Percentiles rank a stretch among this genome's conserved stretches.
Conservation (phyloP, 2,113 vertebrate genomes). For the Anthoscopus minutus region DNA sequence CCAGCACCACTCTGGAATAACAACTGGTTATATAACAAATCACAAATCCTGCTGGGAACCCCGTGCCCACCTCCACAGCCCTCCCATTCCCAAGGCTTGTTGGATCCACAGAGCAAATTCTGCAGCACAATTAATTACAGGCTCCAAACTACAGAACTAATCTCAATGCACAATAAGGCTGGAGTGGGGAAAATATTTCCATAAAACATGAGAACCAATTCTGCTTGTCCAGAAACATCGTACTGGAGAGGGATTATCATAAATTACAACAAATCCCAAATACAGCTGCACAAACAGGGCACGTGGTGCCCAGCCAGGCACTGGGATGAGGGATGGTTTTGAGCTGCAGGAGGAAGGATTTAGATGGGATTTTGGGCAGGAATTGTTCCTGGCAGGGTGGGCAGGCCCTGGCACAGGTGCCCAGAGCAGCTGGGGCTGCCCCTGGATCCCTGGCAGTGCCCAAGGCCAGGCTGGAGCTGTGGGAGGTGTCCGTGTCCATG, state of each 20-base stretch:
- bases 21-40: no score
- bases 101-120: not conserved
- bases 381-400: not conserved
- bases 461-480: not conserved
- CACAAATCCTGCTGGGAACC: no score
- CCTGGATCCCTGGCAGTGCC: not conserved
- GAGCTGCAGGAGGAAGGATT: not conserved
- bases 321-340: not conserved
- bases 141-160: not conserved
- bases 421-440: not conserved
- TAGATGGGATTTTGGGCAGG: not conserved
- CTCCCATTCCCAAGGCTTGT: not conserved
- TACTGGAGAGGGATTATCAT: not conserved
- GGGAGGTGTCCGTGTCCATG: not conserved
- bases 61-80: not conserved
- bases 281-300: not conserved
- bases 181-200: not conserved
- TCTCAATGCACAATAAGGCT: fast-evolving
- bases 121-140: not conserved
- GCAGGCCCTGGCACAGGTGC: not conserved
- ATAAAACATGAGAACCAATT: not conserved
- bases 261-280: not conserved
- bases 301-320: not conserved
- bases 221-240: not conserved
- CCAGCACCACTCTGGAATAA: not conserved